A percentile compares a stretch with the other conserved stretches of the same genome.
These are phyloP conservation scores for Carterocephalus palaemon DNA, from an alignment of 2,888 invertebrate genomes.

Conservation along the genomic window DNA sequence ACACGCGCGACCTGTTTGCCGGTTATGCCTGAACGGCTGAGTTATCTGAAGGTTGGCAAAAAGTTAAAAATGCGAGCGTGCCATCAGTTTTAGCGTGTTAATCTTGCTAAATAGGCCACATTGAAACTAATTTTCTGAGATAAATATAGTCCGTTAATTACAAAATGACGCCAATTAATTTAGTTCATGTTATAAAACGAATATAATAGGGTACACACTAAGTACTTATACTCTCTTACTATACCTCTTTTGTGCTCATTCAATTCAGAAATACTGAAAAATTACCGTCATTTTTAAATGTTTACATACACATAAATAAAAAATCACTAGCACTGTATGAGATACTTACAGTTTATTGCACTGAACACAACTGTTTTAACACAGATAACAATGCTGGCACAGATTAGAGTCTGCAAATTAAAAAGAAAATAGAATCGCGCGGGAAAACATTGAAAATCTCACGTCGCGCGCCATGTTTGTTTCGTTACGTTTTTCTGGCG, in stretches of 20 bases:
- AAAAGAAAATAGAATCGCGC: slow-evolving; percentile 27
- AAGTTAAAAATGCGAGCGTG: too few relatives aligned
- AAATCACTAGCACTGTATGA: background rate
- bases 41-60: too few relatives aligned
- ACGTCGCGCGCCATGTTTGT: slow-evolving; percentile 32
- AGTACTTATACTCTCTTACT: too few relatives aligned
- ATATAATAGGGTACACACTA: background rate
- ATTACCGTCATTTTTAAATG: slow-evolving; percentile 9
- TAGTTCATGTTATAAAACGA: slow-evolving; percentile 5
- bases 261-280: slow-evolving; percentile 14
- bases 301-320: slow-evolving; percentile 1
- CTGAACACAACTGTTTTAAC: background rate
- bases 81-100: too few relatives aligned
- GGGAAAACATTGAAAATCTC: slow-evolving; percentile 27
- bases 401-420: background rate
- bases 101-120: too few relatives aligned
- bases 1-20: too few relatives aligned
- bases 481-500: slow-evolving; percentile 32
- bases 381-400: background rate
- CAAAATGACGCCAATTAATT: too few relatives aligned
- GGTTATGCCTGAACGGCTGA: too few relatives aligned
- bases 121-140: too few relatives aligned
- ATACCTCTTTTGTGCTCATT: too few relatives aligned
- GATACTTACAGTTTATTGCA: background rate
- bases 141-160: too few relatives aligned